Evolutionary conservation across 2,797 vertebrate species (phyloP), one percentile per base, ranked within the genome.

Genomic region (Crax fasciolata): DNA sequence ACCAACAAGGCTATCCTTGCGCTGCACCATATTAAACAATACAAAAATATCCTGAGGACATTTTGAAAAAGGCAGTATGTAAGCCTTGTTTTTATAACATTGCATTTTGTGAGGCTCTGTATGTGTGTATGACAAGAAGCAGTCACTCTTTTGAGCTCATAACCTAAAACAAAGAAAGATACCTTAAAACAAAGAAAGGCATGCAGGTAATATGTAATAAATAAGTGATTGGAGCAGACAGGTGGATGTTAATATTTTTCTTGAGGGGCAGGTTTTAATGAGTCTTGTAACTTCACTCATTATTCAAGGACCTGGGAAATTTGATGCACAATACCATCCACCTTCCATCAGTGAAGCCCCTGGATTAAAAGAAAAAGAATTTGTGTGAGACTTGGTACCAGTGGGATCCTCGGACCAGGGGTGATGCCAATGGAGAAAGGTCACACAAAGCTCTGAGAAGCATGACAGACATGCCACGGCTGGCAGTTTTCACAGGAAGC

Each of bases 391-490:
- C 27, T 39, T 58, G 13, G 48, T 68, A 38, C 32, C 35, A 39
- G 35, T 13, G 28, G 15, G 16, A 52, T 35, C 25, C 38, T 54
- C 38, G 23, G 14, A 48, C 51, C 30, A 79, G 13, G 25, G 8
- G 27, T 70, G 27, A 49, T 21, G 38, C 17, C 10, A 48, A 21
- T 8, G 41, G 28, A 87, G 72, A 21, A 24, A 11, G 2, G 3
- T 41, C 44, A 16, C 11, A 30, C 7, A 13, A 21, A 39, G 39
- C 25, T 52, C 54, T 57, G 46, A 63, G 44, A n/a, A 13, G 5
- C 59, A 72, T 0, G 1, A 13, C 32, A 18, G 23, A 38, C 10
- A 16, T 0, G 2, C 24, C 14, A 44, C 68, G 49, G 48, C 63
- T 84, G 82, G 25, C 38, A 46, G 28, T 13, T 65, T 81, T 48